Conservation (phyloP, 2,797 vertebrate species). For the Characodon lateralis region DNA sequence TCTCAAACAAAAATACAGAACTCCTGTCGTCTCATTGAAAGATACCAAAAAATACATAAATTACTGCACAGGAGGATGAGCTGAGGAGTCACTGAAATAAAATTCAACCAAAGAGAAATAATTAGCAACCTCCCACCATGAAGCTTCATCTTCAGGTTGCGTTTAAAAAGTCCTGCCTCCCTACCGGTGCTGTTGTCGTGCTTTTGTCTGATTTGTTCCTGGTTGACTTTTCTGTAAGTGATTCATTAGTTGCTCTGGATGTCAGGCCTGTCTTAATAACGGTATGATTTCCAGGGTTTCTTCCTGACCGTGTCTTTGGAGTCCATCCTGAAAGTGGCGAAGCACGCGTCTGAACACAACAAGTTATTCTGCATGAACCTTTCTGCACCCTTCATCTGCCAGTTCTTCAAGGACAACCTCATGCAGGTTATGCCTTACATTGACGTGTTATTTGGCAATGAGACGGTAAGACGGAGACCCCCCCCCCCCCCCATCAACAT, state of each 20-base stretch:
- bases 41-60: no score
- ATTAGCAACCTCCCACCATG: no score
- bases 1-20: no score
- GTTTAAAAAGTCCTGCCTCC: no score
- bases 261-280: slow-evolving; percentile 25
- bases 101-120: no score
- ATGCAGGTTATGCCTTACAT: slow-evolving; percentile 96
- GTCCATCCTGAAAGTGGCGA: slow-evolving; percentile 94
- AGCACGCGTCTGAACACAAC: slow-evolving; percentile 90
- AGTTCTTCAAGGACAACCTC: slow-evolving; percentile 93
- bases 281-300: slow-evolving; percentile 86
- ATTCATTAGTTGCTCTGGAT: slow-evolving; percentile 36
- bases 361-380: slow-evolving; percentile 95
- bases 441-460: slow-evolving; percentile 96
- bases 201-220: no score
- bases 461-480: slow-evolving; percentile 83
- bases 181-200: no score
- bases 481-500: not conserved
- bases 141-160: no score
- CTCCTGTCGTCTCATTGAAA: no score
- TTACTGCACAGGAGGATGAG: no score
- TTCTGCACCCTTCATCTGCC: slow-evolving; percentile 96
- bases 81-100: no score
- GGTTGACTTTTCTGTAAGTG: not conserved
- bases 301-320: slow-evolving; percentile 96